Evolutionary conservation across 1,140 invertebrate species (phyloP).

Genomic region (Zophobas atratus): DNA sequence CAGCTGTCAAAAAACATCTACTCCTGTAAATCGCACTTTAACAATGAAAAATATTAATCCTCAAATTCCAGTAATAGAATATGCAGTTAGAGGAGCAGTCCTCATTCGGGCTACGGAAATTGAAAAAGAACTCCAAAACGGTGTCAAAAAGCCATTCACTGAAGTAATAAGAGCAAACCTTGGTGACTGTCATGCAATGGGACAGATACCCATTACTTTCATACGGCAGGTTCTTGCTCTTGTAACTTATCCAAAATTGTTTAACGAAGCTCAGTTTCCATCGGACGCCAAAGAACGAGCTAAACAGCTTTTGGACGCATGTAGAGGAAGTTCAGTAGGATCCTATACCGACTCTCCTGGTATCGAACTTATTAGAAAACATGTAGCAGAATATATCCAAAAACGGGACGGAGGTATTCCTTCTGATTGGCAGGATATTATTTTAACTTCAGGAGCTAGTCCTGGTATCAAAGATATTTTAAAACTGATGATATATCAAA

Average conservation of each 20-base stretch:
- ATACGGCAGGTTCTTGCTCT: constrained; percentile 83
- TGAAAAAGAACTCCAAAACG: constrained; percentile 69
- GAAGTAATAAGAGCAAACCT: constrained; percentile 99
- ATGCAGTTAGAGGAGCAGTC: too few relatives aligned
- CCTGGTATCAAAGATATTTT: constrained; percentile 79
- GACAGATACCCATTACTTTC: constrained; percentile 93
- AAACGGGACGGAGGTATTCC: constrained; percentile 86
- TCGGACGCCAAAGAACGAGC: constrained; percentile 90
- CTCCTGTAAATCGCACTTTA: too few relatives aligned
- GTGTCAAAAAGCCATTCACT: constrained; percentile 82
- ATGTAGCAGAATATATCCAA: constrained; percentile 92
- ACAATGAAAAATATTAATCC: too few relatives aligned
- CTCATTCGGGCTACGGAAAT: too few relatives aligned
- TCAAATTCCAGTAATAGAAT: too few relatives aligned
- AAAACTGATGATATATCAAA: constrained; percentile 70
- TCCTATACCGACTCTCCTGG: constrained; percentile 96
- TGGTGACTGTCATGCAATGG: constrained; percentile 99
- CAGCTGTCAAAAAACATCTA: too few relatives aligned
- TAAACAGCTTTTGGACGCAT: constrained; percentile 80
- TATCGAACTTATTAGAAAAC: constrained; percentile 90
- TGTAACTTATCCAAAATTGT: constrained; percentile 82
- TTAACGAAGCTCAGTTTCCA: constrained; percentile 84
- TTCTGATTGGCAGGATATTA: constrained; percentile 84
- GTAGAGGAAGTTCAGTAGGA: constrained; percentile 83
- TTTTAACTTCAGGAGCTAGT: constrained; percentile 90